These are phyloP conservation scores for Phyllotis vaccarum DNA, from an alignment of 2,797 vertebrate species.

Conservation along the genomic window DNA sequence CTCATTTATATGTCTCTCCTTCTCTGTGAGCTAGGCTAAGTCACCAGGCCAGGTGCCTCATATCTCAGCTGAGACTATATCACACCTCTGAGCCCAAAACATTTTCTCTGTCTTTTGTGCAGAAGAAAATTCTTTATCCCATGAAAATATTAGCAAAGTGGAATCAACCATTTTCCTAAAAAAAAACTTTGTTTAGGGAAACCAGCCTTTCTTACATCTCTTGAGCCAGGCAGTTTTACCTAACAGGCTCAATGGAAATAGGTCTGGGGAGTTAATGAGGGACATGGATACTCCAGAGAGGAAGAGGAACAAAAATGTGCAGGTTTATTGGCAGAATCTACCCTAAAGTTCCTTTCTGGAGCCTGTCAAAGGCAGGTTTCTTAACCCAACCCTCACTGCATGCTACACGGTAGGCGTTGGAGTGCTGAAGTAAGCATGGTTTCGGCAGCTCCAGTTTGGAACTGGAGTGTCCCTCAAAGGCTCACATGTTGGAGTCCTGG, in stretches of 20 bases:
- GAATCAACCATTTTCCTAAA: background rate
- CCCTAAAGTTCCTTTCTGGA: rapidly evolving
- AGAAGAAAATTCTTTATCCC: background rate
- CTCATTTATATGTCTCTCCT: background rate
- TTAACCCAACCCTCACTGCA: background rate
- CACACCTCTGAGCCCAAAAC: background rate
- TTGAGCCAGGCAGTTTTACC: background rate
- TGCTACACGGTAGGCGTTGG: background rate
- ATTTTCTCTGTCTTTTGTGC: background rate
- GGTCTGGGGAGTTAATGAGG: background rate
- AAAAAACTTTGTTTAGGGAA: background rate
- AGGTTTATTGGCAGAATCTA: background rate
- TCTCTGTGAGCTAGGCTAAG: background rate
- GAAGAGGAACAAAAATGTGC: too few species aligned
- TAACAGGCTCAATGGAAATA: background rate
- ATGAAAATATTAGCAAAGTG: background rate
- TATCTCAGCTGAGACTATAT: background rate
- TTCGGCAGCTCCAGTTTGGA: background rate
- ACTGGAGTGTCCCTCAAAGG: too few species aligned
- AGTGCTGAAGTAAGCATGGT: background rate
- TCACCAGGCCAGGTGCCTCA: background rate
- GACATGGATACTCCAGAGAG: rapidly evolving
- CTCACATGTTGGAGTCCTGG: background rate
- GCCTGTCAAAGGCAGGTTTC: background rate
- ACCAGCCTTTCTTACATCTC: background rate